phyloP scores from a whole-genome alignment of 2,797 vertebrate genomes.

The Rhinoraja longicauda region DNA sequence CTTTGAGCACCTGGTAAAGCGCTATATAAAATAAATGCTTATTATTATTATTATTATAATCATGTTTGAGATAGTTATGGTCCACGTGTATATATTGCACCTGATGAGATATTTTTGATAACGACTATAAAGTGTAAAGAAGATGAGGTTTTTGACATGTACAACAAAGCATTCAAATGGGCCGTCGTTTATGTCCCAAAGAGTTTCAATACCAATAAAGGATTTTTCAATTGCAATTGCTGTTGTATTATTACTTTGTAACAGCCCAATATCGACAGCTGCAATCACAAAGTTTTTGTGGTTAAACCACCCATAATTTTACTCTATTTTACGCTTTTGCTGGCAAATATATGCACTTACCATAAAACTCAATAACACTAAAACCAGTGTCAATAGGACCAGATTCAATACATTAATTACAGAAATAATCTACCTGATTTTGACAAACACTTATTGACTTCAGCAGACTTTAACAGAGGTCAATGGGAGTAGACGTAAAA shows the following conservation, averaged over 20 bases:
- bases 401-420: slow-evolving; percentile 1
- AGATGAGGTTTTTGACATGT: no score
- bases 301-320: background rate
- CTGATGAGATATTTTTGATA: background rate
- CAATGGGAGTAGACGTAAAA: slow-evolving; percentile 24
- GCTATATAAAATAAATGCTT: no score
- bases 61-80: no score
- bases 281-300: background rate
- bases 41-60: no score
- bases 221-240: background rate
- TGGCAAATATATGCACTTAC: background rate
- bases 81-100: background rate
- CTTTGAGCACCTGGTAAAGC: no score
- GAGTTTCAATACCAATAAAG: background rate
- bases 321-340: background rate
- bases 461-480: slow-evolving; percentile 3
- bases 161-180: background rate
- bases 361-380: background rate
- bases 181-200: background rate
- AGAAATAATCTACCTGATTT: background rate
- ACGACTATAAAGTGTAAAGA: background rate
- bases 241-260: background rate
- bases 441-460: slow-evolving; percentile 18
- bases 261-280: background rate
- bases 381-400: background rate